phyloP scores from a whole-genome alignment of 2,797 vertebrate species.

The Notolepis coatsorum region DNA sequence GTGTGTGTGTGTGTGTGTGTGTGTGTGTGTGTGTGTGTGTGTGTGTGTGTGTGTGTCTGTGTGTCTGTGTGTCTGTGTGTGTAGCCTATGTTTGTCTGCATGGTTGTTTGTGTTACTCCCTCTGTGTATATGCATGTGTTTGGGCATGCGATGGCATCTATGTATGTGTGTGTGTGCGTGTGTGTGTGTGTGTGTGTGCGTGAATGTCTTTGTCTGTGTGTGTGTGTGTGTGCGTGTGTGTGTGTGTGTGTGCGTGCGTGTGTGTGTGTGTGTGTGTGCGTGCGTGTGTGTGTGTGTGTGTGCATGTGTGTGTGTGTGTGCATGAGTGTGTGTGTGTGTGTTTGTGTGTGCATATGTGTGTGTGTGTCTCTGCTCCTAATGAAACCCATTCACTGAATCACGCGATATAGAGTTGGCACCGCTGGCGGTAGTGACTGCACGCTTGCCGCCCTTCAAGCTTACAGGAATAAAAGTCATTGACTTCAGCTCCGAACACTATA shows the following conservation, averaged over 20 bases:
- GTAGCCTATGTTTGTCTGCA: not conserved
- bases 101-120: conserved; percentile 33
- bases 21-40: conserved; percentile 36
- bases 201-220: conserved; percentile 9
- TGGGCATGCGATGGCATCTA: conserved; percentile 33
- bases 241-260: conserved; percentile 20
- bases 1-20: conserved; percentile 1
- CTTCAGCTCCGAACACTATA: conserved; percentile 43
- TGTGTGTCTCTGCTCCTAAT: conserved; percentile 65
- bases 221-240: conserved; percentile 39
- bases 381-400: conserved; percentile 81
- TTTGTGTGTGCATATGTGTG: conserved; percentile 14
- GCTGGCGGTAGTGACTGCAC: conserved; percentile 62
- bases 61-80: conserved; percentile 23
- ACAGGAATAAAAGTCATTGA: conserved; percentile 63
- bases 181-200: conserved; percentile 22
- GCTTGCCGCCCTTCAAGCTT: conserved; percentile 58
- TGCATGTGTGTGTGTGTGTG: conserved; percentile 12
- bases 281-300: conserved; percentile 35
- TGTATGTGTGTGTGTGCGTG: conserved; percentile 16
- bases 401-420: conserved; percentile 76
- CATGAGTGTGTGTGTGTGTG: conserved; percentile 22
- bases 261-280: conserved; percentile 10
- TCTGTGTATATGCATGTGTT: not conserved
- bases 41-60: conserved; percentile 14